These are phyloP conservation scores for Falco punctatus DNA, from an alignment of 2,113 vertebrate species.

Conservation along the genomic window DNA sequence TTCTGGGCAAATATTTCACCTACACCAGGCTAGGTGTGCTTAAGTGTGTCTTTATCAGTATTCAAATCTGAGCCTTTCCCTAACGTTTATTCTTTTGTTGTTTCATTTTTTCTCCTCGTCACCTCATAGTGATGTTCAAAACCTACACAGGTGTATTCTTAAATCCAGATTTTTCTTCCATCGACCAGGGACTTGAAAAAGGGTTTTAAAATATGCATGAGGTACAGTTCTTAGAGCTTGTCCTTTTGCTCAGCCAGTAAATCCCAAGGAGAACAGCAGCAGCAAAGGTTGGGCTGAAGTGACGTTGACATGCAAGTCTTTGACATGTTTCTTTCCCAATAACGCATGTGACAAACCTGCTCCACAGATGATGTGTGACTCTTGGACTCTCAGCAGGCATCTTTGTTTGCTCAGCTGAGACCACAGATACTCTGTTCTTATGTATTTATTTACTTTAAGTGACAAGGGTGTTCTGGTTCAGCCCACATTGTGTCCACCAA, in stretches of 20 bases:
- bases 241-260: neutral
- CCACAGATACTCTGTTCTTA: neutral
- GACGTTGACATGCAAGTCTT: neutral
- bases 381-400: neutral
- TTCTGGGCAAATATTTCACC: neutral
- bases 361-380: neutral
- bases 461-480: neutral
- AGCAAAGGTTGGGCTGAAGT: neutral
- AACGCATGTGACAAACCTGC: fast-evolving
- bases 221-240: neutral
- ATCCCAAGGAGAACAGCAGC: neutral
- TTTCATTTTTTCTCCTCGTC: neutral
- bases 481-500: fast-evolving
- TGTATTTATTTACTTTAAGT: neutral
- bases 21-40: neutral
- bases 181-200: fast-evolving
- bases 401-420: neutral
- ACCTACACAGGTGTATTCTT: fast-evolving
- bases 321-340: neutral
- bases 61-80: neutral
- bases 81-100: neutral
- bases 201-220: neutral
- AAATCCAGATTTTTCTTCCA: neutral
- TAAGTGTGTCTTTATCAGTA: neutral
- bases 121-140: neutral